Base-by-base conservation (phyloP, 1,140 invertebrate species). In the Neodiprion virginianus region DNA sequence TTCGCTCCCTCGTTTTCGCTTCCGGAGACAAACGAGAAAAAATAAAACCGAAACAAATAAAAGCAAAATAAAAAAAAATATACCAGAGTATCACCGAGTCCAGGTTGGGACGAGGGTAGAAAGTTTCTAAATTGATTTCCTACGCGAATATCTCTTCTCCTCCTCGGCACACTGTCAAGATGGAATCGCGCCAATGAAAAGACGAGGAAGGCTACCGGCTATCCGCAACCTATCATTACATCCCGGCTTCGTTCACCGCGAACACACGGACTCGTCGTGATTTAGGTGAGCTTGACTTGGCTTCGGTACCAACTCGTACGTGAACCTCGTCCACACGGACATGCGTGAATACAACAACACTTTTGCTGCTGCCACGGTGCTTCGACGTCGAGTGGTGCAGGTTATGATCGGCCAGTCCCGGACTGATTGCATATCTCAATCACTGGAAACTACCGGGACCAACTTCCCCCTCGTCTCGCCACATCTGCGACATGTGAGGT, bases 381-480 rank as follows among this genome's bases (percentile, higher is more conserved):
- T 61, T 14, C 53, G n/a, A 5, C n/a, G 53, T 17, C 11, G 53
- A 61, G 53, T 61, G 53, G 28, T 40, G 28, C 28, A 40, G 28
- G 40, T n/a, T 67, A 48, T 65, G 73, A 69, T 74, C 69, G 23
- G 10, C 47, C 14, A 50, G 53, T 69, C 67, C 68, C 8, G 68
- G 48, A 81, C 74, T 76, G 80, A 82, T 82, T 82, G 81, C 78
- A 78, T 82, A 83, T 82, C 82, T 81, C 82, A 83, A 82, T 83
- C 80, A 79, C 76, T 79, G 74, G 79, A 83, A 83, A 83, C 82
- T 82, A 83, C 82, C 78, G 79, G 79, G 82, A 78, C 80, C 78
- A 61, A 61, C 11, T 12, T 14, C 53, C 53, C 78, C 68, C 40
- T 67, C 77, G 70, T 73, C 81, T 79, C 79, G 81, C 81, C 73